These are phyloP conservation scores for Limnothrissa miodon DNA, from an alignment of 2,113 vertebrate genomes.

Conservation along the genomic window DNA sequence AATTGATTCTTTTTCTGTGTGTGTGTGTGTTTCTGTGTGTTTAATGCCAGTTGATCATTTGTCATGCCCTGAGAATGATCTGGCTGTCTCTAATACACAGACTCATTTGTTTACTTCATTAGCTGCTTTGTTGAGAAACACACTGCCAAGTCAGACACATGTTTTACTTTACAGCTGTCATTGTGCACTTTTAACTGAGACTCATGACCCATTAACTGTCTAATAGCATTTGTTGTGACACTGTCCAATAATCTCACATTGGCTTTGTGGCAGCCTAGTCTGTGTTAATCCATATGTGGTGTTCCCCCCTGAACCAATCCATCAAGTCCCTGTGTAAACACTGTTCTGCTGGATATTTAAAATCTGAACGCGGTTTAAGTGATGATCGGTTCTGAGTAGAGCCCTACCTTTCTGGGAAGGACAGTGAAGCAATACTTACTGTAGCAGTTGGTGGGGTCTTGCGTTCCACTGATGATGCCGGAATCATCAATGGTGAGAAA, in stretches of 20 bases:
- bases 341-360: neutral
- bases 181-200: conserved; percentile 47
- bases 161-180: conserved; percentile 60
- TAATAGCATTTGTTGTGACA: conserved; percentile 42
- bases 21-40: neutral
- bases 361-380: neutral
- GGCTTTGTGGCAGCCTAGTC: neutral
- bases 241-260: conserved; percentile 48
- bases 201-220: conserved; percentile 45
- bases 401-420: neutral
- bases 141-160: conserved; percentile 57
- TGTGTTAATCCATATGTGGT: neutral
- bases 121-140: conserved; percentile 55
- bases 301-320: neutral
- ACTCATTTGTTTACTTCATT: conserved; percentile 55
- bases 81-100: conserved; percentile 28
- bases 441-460: conserved; percentile 91
- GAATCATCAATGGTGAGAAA: conserved; percentile 93
- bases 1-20: neutral
- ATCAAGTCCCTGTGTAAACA: neutral
- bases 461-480: conserved; percentile 93
- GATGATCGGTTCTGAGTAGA: neutral
- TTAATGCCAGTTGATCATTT: neutral
- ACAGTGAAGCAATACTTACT: conserved; percentile 76
- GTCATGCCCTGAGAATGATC: conserved; percentile 17